Base-by-base conservation (phyloP, 2,888 invertebrate genomes). In the Elmis aenea region DNA sequence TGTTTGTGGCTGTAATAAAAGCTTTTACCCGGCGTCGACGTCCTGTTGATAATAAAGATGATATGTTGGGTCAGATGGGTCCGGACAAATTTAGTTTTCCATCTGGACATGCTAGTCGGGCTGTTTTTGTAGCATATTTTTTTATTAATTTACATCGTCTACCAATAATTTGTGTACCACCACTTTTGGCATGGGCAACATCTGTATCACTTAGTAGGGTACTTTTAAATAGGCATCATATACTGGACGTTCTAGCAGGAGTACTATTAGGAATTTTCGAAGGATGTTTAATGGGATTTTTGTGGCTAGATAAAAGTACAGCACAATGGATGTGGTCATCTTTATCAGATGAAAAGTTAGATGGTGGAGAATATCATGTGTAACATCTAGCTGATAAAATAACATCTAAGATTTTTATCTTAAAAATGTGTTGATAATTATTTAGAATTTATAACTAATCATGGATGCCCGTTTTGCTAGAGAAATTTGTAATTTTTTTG, bases 11-110 rank as follows among this genome's bases (percentile, higher is more conserved):
- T 5, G 48, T 86, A 2, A 54, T 84, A 6, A 95, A 95, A 69
- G 84, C 92, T 1, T 64, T 77, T 33, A 78, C 83, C 3, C 74
- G 92, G 43, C 72, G 95, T 56, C 74, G 83, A 50, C 73, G 95
- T 15, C 94, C 94, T 0, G 58, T 71, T 0, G 72, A 75, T 12
- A 63, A 68, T 9, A 69, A 71, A 41, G 78, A 78, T 49, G 85
- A 88, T 60, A 75, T 83, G 48, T 67, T 83, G 41, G 75, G 61
- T 9, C 62, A 76, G 18, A 69, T 89, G 11, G 87, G 90, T 0
- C 85, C 92, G 0, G 94, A 94, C 66, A 85, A 90, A 55, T 96
- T 83, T 64, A 81, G 85, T 27, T 97, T 97, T 64, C 97, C 96
- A 6, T 96, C 95, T 0, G 95, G 95, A 0, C 96, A 97, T 65